Evolutionary conservation across 1,140 invertebrate genomes (phyloP), one percentile per base, ranked within the genome.

Genomic region (Eueides isabella): DNA sequence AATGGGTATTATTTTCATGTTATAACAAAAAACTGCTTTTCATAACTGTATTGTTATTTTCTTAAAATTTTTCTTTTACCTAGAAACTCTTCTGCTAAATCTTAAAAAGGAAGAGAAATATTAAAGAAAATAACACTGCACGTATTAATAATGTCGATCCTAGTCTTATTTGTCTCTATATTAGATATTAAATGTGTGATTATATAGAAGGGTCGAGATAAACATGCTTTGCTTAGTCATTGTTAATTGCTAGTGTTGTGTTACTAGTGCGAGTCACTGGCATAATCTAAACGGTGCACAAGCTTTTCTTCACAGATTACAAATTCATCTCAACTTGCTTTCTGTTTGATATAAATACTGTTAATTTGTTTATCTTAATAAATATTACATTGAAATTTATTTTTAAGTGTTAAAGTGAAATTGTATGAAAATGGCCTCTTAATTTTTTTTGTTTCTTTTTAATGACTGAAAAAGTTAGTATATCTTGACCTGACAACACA

Each of bases 171-270:
- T 75, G 31, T 72, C 38, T 67, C 44, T 61, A 55, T 76, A 62
- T 70, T 65, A 72, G 31, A n/a, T 55, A 61, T 62, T 67, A 67
- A 31, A 19, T 72, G 19, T 61, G n/a, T 73, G 65, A 61, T 55
- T 73, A 48, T 73, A 66, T 30, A 75, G 26, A 61, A 72, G 61
- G 80, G 80, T 81, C 80, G 75, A 81, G 80, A 79, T 81, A 81
- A 73, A 76, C 80, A 71, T 72, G 78, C 80, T 81, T 81, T 73
- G 68, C 68, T 78, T 72, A 76, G 80, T 81, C 77, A 79, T 79
- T 77, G 71, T 77, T 76, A 30, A 66, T 74, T 68, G 72, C 31
- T 44, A 28, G 55, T 73, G 66, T 73, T 67, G 71, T 67, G 65
- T 23, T 70, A 48, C 66, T 69, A 38, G 71, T 67, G 62, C 71